phyloP scores from a whole-genome alignment of 2,797 vertebrate species.

The Sebastes matsubarae region DNA sequence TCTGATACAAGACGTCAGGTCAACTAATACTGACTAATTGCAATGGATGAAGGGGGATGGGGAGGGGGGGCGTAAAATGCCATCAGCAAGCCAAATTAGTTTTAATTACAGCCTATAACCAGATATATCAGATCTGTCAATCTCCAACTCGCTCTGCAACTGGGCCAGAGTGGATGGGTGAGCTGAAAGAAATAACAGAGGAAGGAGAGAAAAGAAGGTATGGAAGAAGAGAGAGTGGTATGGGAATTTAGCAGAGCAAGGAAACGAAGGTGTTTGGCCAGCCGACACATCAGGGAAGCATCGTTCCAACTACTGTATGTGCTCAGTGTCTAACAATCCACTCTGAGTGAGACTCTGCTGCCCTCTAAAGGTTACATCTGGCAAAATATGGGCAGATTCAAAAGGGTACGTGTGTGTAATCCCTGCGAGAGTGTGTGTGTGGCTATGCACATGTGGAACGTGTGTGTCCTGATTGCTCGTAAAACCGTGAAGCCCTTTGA shows the following conservation, averaged over 20 bases:
- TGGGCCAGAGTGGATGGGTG: constrained; percentile 11
- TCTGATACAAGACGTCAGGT: constrained; percentile 69
- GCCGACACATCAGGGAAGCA: constrained; percentile 19
- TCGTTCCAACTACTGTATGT: not conserved
- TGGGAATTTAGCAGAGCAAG: constrained; percentile 16
- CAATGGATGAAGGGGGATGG: constrained; percentile 59
- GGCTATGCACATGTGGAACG: not conserved
- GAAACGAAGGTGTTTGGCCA: not conserved
- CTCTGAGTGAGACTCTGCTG: constrained; percentile 71
- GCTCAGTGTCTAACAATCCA: not conserved
- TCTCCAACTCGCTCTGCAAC: constrained; percentile 65
- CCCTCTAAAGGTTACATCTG: constrained; percentile 73
- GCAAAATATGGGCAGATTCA: not conserved
- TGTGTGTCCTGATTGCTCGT: constrained; percentile 47
- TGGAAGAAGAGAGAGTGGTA: not conserved
- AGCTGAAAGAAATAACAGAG: not conserved
- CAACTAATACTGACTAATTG: constrained; percentile 78
- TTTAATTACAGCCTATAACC: constrained; percentile 82
- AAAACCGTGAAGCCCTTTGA: constrained; percentile 65
- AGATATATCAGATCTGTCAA: constrained; percentile 82
- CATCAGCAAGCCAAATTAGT: constrained; percentile 82
- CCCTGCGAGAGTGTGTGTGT: not conserved
- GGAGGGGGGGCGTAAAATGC: constrained; percentile 62
- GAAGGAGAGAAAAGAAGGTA: not conserved
- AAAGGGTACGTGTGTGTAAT: not conserved